Evolutionary conservation across 2,797 vertebrate genomes (phyloP).

Genomic region (Graptemys geographica): DNA sequence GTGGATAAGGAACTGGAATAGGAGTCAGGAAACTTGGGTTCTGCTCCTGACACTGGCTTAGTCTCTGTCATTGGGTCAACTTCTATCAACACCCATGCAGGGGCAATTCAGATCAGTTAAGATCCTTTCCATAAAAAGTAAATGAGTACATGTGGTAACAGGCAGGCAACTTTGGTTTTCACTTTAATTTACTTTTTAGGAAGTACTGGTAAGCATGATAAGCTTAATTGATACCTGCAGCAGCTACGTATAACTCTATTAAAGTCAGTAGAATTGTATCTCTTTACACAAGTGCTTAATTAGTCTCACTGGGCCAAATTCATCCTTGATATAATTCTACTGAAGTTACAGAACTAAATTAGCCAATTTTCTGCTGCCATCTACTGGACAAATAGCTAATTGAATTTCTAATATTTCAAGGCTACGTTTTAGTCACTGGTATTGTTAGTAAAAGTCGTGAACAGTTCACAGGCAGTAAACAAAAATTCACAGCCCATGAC

Average conservation of each 20-base stretch:
- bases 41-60: neutral
- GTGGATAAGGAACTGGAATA: neutral
- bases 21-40: neutral
- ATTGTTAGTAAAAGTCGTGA: neutral
- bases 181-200: neutral
- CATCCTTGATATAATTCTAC: rapidly evolving
- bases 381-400: slow-evolving; percentile 46
- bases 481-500: no score
- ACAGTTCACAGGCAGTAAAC: no score
- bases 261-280: neutral
- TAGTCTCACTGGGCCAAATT: neutral
- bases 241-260: neutral
- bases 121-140: neutral
- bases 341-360: neutral
- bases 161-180: neutral
- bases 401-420: neutral
- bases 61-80: neutral
- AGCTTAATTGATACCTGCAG: neutral
- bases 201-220: neutral
- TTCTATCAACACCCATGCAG: neutral
- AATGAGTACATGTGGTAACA: neutral
- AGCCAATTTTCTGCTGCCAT: slow-evolving; percentile 60
- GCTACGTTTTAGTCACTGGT: neutral
- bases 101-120: neutral
- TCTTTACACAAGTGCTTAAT: neutral